A percentile compares a stretch with the other conserved stretches of the same genome.
Evolutionary conservation across 2,113 vertebrate species (phyloP).

Genomic region (Mixornis gularis): DNA sequence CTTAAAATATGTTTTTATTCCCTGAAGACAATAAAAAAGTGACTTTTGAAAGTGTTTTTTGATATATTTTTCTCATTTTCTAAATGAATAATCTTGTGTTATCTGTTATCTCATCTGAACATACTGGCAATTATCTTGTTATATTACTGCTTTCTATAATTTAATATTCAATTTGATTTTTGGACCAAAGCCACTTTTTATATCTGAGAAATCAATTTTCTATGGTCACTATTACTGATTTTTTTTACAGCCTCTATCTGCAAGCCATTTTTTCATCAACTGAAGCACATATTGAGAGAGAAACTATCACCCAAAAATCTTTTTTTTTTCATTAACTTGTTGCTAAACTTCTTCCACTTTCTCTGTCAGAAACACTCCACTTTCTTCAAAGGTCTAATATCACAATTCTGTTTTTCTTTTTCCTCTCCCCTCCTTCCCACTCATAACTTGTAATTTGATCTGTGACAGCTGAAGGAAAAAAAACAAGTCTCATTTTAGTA

Average conservation of each 20-base stretch:
- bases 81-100: not conserved
- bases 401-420: not conserved
- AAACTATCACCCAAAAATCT: not conserved
- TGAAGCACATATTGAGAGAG: not conserved
- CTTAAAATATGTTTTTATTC: not conserved
- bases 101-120: not conserved
- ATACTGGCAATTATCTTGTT: not conserved
- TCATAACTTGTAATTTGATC: conserved; percentile 14
- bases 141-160: conserved; percentile 15
- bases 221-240: not conserved
- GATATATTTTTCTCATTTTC: not conserved
- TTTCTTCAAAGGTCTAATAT: conserved; percentile 7
- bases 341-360: not conserved
- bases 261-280: not conserved
- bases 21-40: not conserved
- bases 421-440: not conserved
- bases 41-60: not conserved
- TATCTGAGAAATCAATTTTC: conserved; percentile 11
- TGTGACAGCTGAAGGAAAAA: not conserved
- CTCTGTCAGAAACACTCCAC: not conserved
- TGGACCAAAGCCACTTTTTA: not conserved
- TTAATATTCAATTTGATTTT: conserved; percentile 34
- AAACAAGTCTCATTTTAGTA: not conserved
- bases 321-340: not conserved
- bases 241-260: not conserved